These are phyloP conservation scores for Aphelenchoides avenae DNA, from an alignment of 1,140 invertebrate species.

Conservation along the genomic window DNA sequence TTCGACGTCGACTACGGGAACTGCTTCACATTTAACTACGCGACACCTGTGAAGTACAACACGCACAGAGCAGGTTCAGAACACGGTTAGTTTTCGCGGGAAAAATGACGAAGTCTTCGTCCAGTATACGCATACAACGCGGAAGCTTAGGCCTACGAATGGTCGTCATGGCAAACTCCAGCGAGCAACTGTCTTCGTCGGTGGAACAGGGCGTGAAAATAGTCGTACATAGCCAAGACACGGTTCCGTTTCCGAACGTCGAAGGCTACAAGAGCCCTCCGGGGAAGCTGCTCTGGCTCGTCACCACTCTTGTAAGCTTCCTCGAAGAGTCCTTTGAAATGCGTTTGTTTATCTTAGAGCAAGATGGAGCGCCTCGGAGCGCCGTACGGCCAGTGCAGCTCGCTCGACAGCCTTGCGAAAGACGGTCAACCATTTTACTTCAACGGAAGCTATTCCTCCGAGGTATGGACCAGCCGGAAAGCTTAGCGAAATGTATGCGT, in stretches of 20 bases:
- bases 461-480: too few relatives aligned
- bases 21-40: conserved; percentile 20
- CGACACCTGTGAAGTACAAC: conserved; percentile 5
- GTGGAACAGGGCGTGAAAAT: too few relatives aligned
- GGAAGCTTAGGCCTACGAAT: conserved; percentile 17
- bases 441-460: conserved; percentile 15
- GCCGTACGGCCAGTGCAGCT: conserved; percentile 19
- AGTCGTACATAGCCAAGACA: conserved; percentile 16
- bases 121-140: too few relatives aligned
- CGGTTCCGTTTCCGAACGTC: conserved; percentile 24
- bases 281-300: conserved; percentile 9
- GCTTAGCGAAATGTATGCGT: too few relatives aligned
- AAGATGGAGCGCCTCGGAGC: background rate
- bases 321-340: background rate
- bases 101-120: conserved; percentile 4
- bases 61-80: background rate
- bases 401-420: conserved; percentile 18
- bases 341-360: conserved; percentile 5
- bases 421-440: conserved; percentile 20
- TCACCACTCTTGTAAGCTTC: background rate
- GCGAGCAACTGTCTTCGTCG: conserved; percentile 6
- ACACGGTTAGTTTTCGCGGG: conserved; percentile 4
- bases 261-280: conserved; percentile 20
- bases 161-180: conserved; percentile 5
- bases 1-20: conserved; percentile 26